Base-by-base conservation (phyloP, 1,140 invertebrate genomes). In the Lithobius niger region DNA sequence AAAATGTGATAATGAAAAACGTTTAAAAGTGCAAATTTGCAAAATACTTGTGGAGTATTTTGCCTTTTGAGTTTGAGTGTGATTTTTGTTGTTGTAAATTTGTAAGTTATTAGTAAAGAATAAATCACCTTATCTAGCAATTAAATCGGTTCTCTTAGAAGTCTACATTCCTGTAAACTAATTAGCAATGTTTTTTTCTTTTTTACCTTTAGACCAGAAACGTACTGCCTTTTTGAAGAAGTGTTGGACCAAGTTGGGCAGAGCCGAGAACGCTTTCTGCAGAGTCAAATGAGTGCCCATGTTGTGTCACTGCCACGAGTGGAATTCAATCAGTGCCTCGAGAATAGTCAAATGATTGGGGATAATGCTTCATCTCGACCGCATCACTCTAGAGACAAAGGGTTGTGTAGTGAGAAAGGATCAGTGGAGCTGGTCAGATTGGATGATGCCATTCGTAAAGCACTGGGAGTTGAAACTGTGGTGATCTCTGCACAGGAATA, bases 291-390 rank as follows among this genome's bases (percentile, higher is more conserved):
- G 48, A 27, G 10, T 26, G 48, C 48, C 13, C 48, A 27, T 26
- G 13, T 50, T 6, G 19, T 27, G 6, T 25, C 48, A 6, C 3
- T 50, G 21, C 6, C 13, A 13, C 27, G 3, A 6, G 19, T 6
- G 3, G 48, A 50, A 26, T 50, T 50, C 19, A 3, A 26, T 22
- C 22, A 27, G 19, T 6, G 3, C 13, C 3, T 50, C 13, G 13
- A 50, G 48, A 25, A 24, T 3, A 50, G 48, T 50, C 48, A 50
- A 21, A 4, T 50, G 48, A 3, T 36, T 6, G n/a, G n/a, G n/a
- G n/a, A n/a, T n/a, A n/a, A n/a, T n/a, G 31, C 31, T 10, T 36
- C 31, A 6, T 6, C 6, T 6, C 6, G n/a, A 10, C 31, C 31
- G 6, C 6, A 36, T n/a, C 31, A n/a, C 31, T 36, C 31, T 10